Evolutionary conservation across 2,888 invertebrate genomes (phyloP), one percentile per base, ranked within the genome.

Genomic region (Hanleya hanleyi): DNA sequence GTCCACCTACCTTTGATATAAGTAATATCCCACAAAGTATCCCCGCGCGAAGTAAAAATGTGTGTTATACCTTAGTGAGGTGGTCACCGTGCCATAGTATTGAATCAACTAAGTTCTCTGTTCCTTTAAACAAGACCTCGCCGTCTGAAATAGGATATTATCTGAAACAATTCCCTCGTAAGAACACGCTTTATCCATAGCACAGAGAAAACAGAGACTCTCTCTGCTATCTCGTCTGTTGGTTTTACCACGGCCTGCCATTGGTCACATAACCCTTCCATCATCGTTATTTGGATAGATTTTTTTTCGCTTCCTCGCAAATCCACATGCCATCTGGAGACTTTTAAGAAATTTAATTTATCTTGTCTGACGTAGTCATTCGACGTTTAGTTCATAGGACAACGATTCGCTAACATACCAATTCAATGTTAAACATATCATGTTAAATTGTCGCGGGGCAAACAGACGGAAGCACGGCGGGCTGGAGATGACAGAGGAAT

Each of bases 301-400:
- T 57, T 57, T 32, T 22, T 57, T 57, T 57, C 29, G 9, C 47
- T 57, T 29, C 57, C 57, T 29, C 29, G 32, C 15, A 57, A 22
- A 15, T 32, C 26, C 7, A 57, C 22, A 57, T 57, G 26, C 57
- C 32, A 29, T 57, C 9, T 18, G 32, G 29, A 57, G 4, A 57
- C 57, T 57, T 57, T 57, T 7, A 57, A 57, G 57, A 57, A 57
- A 57, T 57, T 57, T 57, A 57, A 57, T 57, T 57, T 57, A 32
- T 26, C 29, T 57, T 57, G 29, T 57, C 29, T 57, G 57, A 57
- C 57, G 57, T 57, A 57, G 57, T 32, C 2, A 29, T 15, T 18
- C 29, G 57, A 47, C 47, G 47, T 47, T n/a, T 18, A 47, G 4
- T 18, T 18, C 4, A 47, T 2, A 57, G 26, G 57, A 2, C 29